Evolutionary conservation across 2,797 vertebrate genomes (phyloP), one percentile per base, ranked within the genome.

Genomic region (Loriculus beryllinus): DNA sequence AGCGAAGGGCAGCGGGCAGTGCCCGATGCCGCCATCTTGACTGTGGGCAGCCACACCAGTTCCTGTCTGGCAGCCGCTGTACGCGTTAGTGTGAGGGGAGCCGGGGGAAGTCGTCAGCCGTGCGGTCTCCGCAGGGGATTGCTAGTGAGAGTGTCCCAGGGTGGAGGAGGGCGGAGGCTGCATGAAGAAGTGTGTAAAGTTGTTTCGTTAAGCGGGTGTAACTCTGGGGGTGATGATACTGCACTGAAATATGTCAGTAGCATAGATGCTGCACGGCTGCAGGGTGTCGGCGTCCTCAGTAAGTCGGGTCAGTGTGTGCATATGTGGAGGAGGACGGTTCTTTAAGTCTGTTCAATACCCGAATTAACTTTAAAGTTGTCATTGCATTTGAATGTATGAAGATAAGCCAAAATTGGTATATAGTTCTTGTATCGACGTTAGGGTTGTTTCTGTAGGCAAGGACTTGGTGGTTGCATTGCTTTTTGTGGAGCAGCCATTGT

Each of bases 181-280:
- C n/a, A 0, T 1, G 40, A 7, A 54, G n/a, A 4, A 23, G 23
- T 2, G 0, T 1, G 0, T 18, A 3, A 14, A 49, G 52, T 15
- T 10, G 1, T 42, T 17, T 11, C 21, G 0, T 15, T 3, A 15
- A 7, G 62, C 0, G 74, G 29, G 3, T 10, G 43, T 29, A 4
- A 9, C 42, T 25, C 63, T 2, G 15, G 14, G 52, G 14, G 57
- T 33, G 9, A 1, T 3, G 77, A 3, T 6, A 1, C 17, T 4
- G 16, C 63, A 0, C 1, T 12, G 74, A 21, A 11, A 21, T 11
- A 3, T 3, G 2, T 2, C 1, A 4, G 49, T 23, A 4, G 25
- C 22, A 23, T 9, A 2, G 2, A 3, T 3, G 16, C 4, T 14
- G n/a, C 9, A 1, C 1, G 16, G 68, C 17, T 37, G 31, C 31